Evolutionary conservation across 2,797 vertebrate genomes (phyloP).

Genomic region (Xenopus petersii): DNA sequence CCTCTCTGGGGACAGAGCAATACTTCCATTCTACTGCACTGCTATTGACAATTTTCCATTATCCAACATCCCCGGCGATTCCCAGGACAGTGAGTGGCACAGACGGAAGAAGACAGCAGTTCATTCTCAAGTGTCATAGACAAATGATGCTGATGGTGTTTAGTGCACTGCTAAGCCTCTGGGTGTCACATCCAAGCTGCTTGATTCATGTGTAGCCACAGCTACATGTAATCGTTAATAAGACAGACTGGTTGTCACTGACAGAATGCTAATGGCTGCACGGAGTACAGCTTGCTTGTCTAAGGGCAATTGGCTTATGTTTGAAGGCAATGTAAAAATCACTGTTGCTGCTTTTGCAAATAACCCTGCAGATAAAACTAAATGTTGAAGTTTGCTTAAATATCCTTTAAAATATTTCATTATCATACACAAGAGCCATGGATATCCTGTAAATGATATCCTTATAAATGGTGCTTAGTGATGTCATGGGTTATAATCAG

Average conservation of each 20-base stretch:
- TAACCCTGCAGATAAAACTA: too few relatives aligned
- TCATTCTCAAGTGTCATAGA: conserved; percentile 32
- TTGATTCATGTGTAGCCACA: conserved; percentile 9
- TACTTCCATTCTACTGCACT: conserved; percentile 18
- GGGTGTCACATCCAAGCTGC: conserved; percentile 14
- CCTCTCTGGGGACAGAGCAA: conserved; percentile 13
- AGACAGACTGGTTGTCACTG: conserved; percentile 36
- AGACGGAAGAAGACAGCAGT: conserved; percentile 12
- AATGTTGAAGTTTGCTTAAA: too few relatives aligned
- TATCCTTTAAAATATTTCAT: too few relatives aligned
- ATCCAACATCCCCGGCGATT: conserved; percentile 8
- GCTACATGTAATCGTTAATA: conserved; percentile 11
- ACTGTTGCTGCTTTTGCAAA: too few relatives aligned
- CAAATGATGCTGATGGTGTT: conserved; percentile 28
- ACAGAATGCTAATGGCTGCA: conserved; percentile 31
- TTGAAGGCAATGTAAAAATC: background rate
- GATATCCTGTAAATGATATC: too few relatives aligned
- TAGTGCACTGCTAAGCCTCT: background rate
- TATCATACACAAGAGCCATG: too few relatives aligned
- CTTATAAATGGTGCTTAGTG: too few relatives aligned
- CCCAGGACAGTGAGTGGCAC: background rate
- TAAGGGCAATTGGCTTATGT: background rate
- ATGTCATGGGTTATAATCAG: too few relatives aligned
- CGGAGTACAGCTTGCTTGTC: conserved; percentile 15
- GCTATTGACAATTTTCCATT: conserved; percentile 33